Conservation (phyloP, 92 coral and sea anemone genomes). For the Hydrozoanthus gracilis region DNA sequence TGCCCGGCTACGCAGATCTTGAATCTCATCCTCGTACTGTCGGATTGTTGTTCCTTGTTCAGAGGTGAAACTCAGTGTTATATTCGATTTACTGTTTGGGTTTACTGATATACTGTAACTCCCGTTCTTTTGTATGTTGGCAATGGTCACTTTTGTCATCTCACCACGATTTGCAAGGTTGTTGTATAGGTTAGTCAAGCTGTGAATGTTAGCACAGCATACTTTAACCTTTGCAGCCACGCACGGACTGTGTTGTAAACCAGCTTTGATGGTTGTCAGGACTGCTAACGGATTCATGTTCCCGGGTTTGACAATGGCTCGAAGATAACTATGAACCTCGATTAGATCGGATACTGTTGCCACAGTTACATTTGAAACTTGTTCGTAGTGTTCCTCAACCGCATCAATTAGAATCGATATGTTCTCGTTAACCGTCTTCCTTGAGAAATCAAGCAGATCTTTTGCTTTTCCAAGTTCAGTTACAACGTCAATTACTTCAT, state of each 20-base stretch:
- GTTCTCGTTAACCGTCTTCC: slow-evolving; percentile 86
- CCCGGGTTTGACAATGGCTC: slow-evolving; percentile 58
- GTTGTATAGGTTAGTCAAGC: slow-evolving; percentile 81
- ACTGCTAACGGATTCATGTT: slow-evolving; percentile 52
- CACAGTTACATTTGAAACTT: slow-evolving; percentile 74
- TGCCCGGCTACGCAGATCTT: slow-evolving; percentile 94
- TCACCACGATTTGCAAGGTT: slow-evolving; percentile 93
- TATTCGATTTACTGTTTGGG: slow-evolving; percentile 56
- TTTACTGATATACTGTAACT: slow-evolving; percentile 60
- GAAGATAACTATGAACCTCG: slow-evolving; percentile 88
- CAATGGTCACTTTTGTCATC: slow-evolving; percentile 84
- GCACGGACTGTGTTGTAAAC: slow-evolving; percentile 39
- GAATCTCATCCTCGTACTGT: slow-evolving; percentile 74
- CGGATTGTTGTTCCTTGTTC: slow-evolving; percentile 60
- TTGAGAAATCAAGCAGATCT: slow-evolving; percentile 72
- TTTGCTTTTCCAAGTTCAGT: slow-evolving; percentile 44
- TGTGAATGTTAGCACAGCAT: slow-evolving; percentile 83
- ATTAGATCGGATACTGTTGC: slow-evolving; percentile 92
- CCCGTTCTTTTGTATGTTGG: slow-evolving; percentile 75
- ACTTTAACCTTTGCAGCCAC: slow-evolving; percentile 88
- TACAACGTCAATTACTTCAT: neutral
- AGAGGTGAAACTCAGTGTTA: slow-evolving; percentile 68
- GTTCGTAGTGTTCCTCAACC: slow-evolving; percentile 97
- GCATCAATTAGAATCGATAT: slow-evolving; percentile 90
- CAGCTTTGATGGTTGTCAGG: slow-evolving; percentile 42